phyloP scores from a whole-genome alignment of 2,888 invertebrate genomes.

The Mystacides longicornis region DNA sequence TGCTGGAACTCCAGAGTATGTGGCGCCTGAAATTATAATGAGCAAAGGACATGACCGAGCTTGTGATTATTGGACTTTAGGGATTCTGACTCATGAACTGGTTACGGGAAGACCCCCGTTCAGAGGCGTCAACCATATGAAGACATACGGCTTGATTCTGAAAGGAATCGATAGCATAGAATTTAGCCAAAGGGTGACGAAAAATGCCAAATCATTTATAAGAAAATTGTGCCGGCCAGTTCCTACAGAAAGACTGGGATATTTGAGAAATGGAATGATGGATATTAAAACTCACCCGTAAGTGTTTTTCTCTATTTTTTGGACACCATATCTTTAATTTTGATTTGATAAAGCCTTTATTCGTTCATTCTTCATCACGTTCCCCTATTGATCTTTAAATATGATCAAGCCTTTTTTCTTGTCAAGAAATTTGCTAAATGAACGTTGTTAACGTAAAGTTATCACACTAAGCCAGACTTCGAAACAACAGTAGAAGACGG shows the following conservation, averaged over 20 bases:
- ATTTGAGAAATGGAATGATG: slow-evolving; percentile 75
- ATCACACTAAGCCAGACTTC: too few relatives aligned
- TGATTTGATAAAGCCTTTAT: too few relatives aligned
- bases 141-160: slow-evolving; percentile 87
- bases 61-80: slow-evolving; percentile 93
- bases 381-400: too few relatives aligned
- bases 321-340: too few relatives aligned
- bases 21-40: slow-evolving; percentile 85
- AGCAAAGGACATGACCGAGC: slow-evolving; percentile 65
- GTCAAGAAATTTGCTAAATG: too few relatives aligned
- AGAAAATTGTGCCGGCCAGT: slow-evolving; percentile 78
- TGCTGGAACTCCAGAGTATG: slow-evolving; percentile 90
- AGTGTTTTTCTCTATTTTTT: slow-evolving; percentile 21
- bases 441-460: too few relatives aligned
- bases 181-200: slow-evolving; percentile 72
- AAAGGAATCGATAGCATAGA: slow-evolving; percentile 84
- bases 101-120: slow-evolving; percentile 86
- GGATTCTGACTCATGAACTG: slow-evolving; percentile 81
- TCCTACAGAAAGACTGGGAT: slow-evolving; percentile 83
- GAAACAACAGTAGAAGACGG: too few relatives aligned
- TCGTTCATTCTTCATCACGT: too few relatives aligned
- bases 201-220: slow-evolving; percentile 74
- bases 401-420: too few relatives aligned
- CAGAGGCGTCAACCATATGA: slow-evolving; percentile 84
- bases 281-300: slow-evolving; percentile 82